Base-by-base conservation (phyloP, 2,888 invertebrate genomes). In the Dolomedes plantarius region DNA sequence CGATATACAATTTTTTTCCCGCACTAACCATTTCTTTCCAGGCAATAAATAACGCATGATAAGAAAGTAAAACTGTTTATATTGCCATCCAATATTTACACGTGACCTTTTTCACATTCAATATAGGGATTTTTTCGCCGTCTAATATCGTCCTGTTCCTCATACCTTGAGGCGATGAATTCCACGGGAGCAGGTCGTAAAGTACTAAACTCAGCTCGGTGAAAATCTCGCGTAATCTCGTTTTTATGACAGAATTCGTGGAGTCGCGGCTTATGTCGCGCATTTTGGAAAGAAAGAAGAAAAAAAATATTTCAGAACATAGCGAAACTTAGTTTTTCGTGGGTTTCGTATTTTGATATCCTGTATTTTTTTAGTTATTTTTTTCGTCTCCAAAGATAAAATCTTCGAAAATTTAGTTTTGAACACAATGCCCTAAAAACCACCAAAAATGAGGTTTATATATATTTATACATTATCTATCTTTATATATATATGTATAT, bases 211-310 rank as follows among this genome's bases (percentile, higher is more conserved):
- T 62, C 80, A 50, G 68, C 72, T 72, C 83, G 27, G n/a, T 28
- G 65, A 72, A 77, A 77, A 77, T 72, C 77, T 83, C 56, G 32
- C n/a, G 83, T 77, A 83, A 83, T 83, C 83, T 83, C 77, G 67
- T 77, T 83, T 83, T 83, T 83, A 83, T 83, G 71, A 83, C 72
- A 50, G 67, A 83, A 83, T 72, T 83, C 77, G 77, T 36, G 31
- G 41, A 65, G 67, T 36, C 72, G 46, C n/a, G 73, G 76, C 76
- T 83, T 83, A 81, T 67, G 31, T n/a, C 27, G 56, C 19, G 23
- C 23, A 56, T 56, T 56, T 56, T 23, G 19, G n/a, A n/a, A n/a
- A 23, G 11, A 16, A 23, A n/a, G 23, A 56, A 5, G 19, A 23
- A 23, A 16, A 16, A 7, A 13, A 2, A 46, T 46, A 46, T 16